phyloP scores from a whole-genome alignment of 2,113 vertebrate genomes.

The Climacteris rufus region DNA sequence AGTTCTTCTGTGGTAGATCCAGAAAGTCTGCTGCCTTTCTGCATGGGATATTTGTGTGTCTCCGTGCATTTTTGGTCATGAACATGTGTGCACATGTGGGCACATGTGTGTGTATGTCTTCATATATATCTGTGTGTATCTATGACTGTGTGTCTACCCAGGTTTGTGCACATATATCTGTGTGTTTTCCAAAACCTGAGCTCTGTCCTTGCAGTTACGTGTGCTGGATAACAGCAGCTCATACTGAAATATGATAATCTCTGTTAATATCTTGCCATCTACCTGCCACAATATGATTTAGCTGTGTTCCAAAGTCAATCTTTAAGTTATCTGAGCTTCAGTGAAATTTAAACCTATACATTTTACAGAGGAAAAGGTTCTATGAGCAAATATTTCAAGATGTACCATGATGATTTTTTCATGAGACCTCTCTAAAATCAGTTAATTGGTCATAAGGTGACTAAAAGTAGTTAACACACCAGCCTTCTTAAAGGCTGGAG shows the following conservation, averaged over 20 bases:
- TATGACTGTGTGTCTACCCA: not conserved
- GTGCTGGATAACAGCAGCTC: not conserved
- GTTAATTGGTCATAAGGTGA: not conserved
- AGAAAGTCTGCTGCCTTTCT: not conserved
- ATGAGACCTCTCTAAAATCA: not conserved
- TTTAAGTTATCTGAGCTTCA: not conserved
- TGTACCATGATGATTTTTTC: not conserved
- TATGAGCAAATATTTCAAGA: not conserved
- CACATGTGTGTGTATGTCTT: not conserved
- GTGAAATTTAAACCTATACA: not conserved
- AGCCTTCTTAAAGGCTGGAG: not conserved
- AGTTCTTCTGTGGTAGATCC: not conserved
- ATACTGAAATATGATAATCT: not conserved
- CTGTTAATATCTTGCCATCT: not conserved
- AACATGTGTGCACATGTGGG: accelerated
- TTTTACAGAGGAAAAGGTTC: not conserved
- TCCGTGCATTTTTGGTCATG: not conserved
- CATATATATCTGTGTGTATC: not conserved
- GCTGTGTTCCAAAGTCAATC: not conserved
- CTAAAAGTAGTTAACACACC: not conserved
- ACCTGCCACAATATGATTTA: not conserved
- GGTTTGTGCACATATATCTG: not conserved
- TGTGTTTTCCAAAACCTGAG: not conserved
- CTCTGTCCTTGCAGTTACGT: not conserved
- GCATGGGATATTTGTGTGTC: accelerated